Percentiles rank a stretch among this genome's conserved stretches.
These are phyloP conservation scores for Achroia grisella DNA, from an alignment of 1,140 invertebrate species.

Conservation along the genomic window DNA sequence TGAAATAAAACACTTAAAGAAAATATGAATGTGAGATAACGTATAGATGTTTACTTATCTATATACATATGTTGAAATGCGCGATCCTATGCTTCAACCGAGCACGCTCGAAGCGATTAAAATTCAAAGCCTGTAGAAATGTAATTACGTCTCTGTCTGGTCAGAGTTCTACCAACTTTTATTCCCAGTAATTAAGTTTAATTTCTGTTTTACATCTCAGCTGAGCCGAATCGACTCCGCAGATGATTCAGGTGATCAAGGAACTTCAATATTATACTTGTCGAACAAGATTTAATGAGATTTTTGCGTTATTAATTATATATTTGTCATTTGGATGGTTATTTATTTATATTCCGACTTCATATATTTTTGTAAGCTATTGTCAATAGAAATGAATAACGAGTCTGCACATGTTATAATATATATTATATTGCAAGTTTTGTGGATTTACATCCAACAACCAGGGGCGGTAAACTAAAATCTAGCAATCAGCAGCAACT, in stretches of 20 bases:
- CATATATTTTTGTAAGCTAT: no score
- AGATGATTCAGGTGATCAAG: constrained; percentile 17
- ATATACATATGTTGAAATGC: constrained; percentile 12
- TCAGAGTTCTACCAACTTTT: constrained; percentile 56
- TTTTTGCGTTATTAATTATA: background rate
- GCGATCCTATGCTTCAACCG: background rate
- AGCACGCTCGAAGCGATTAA: constrained; percentile 41
- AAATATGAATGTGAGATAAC: no score
- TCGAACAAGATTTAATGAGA: background rate
- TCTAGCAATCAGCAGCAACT: no score
- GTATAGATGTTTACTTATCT: no score
- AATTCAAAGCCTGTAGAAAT: constrained; percentile 66
- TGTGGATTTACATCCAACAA: no score
- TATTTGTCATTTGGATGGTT: no score
- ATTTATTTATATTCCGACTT: no score
- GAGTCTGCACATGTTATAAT: no score
- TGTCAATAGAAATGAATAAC: no score
- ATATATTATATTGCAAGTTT: no score
- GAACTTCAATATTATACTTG: constrained; percentile 4
- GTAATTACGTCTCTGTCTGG: constrained; percentile 62
- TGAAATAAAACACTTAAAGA: no score
- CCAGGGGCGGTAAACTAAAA: no score
- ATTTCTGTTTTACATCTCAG: constrained; percentile 41
- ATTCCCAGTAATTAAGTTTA: constrained; percentile 63
- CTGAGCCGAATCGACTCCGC: constrained; percentile 26